Conservation (phyloP, 1,140 invertebrate species). For the Hypothenemus hampei region DNA sequence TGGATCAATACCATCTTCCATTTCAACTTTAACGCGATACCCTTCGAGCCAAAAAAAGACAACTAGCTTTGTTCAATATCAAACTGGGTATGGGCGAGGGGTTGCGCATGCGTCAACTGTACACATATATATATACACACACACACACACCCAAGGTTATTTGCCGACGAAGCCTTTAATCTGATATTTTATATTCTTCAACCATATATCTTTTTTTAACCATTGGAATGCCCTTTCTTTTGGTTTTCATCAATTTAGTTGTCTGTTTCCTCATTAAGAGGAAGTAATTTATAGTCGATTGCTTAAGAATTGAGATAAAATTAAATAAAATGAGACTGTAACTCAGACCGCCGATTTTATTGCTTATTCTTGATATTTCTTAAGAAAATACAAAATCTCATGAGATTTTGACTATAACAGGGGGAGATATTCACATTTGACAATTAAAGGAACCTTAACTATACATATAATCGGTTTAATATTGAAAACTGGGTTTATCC, state of each 20-base stretch:
- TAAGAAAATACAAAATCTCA: no score
- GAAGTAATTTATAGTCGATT: slow-evolving; percentile 12
- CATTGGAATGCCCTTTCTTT: slow-evolving; percentile 13
- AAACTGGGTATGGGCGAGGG: not conserved
- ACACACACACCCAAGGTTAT: slow-evolving; percentile 23
- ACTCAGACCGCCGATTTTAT: no score
- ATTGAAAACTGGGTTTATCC: no score
- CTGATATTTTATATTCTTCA: slow-evolving; percentile 10
- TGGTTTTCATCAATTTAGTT: slow-evolving; percentile 15
- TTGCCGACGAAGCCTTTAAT: slow-evolving; percentile 14
- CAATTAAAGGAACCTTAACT: no score
- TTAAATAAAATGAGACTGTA: no score
- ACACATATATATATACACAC: no score
- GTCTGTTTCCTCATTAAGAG: slow-evolving; percentile 12
- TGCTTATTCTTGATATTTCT: no score
- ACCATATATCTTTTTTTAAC: slow-evolving; percentile 11
- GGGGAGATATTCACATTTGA: no score
- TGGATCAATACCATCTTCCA: slow-evolving; percentile 5
- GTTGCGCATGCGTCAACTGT: slow-evolving; percentile 8
- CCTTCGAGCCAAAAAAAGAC: no score
- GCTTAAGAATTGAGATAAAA: slow-evolving; percentile 8
- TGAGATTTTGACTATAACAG: no score
- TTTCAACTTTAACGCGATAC: no score
- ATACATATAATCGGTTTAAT: no score
- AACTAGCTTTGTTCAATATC: slow-evolving; percentile 12